Evolutionary conservation across 2,113 vertebrate species (phyloP).

Genomic region (Heterotilapia buettikoferi): DNA sequence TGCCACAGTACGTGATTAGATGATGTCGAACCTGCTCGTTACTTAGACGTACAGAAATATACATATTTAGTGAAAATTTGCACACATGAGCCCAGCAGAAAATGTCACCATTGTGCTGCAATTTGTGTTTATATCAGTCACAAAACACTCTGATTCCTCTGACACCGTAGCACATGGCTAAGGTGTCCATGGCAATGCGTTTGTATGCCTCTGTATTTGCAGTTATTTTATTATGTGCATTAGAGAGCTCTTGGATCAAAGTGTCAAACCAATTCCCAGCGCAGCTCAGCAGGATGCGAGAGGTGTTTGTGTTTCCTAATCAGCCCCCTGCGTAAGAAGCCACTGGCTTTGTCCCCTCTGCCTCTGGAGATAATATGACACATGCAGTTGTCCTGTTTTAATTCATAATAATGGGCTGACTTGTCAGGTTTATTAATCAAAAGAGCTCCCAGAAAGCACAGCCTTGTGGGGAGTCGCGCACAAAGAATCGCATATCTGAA

Average conservation of each 20-base stretch:
- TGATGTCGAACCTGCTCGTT: not conserved
- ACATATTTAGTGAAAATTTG: not conserved
- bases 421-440: slow-evolving; percentile 61
- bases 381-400: slow-evolving; percentile 30
- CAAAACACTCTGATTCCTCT: not conserved
- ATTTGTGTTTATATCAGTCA: not conserved
- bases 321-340: slow-evolving; percentile 31
- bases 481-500: slow-evolving; percentile 12
- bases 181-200: not conserved
- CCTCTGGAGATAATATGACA: slow-evolving; percentile 37
- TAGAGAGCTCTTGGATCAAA: slow-evolving; percentile 23
- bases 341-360: slow-evolving; percentile 15
- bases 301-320: slow-evolving; percentile 45
- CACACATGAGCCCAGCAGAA: not conserved
- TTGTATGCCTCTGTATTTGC: not conserved
- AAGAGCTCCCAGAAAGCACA: slow-evolving; percentile 22
- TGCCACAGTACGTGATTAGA: not conserved
- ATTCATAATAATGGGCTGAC: slow-evolving; percentile 47
- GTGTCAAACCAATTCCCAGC: slow-evolving; percentile 1
- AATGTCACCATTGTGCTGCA: not conserved
- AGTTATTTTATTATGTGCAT: not conserved
- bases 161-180: not conserved
- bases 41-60: not conserved
- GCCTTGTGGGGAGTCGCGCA: not conserved
- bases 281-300: slow-evolving; percentile 12